Conservation (phyloP, 2,888 invertebrate genomes). For the Hydriomena furcata region DNA sequence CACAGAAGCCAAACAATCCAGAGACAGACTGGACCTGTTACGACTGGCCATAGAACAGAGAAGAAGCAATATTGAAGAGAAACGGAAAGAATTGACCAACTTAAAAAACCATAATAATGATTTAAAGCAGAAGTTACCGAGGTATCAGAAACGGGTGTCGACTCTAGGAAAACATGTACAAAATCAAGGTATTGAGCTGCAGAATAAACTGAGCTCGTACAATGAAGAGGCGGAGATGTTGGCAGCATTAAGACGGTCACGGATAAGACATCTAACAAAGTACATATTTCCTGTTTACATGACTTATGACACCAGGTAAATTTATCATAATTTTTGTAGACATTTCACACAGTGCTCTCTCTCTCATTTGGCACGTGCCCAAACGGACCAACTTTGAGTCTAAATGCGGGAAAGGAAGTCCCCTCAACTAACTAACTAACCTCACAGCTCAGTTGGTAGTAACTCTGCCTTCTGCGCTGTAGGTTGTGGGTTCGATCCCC, state of each 20-base stretch:
- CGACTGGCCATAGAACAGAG: slow-evolving; percentile 73
- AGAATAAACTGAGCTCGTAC: slow-evolving; percentile 56
- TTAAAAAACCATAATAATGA: slow-evolving; percentile 64
- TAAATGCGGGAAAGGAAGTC: no score
- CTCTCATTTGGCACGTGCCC: no score
- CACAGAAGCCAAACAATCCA: slow-evolving; percentile 69
- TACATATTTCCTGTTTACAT: slow-evolving; percentile 79
- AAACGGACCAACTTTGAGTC: no score
- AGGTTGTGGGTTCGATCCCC: no score
- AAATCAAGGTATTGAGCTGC: slow-evolving; percentile 58
- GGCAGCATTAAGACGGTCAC: slow-evolving; percentile 64
- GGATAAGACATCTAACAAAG: slow-evolving; percentile 71
- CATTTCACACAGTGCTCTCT: no score
- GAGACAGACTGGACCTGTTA: slow-evolving; percentile 69
- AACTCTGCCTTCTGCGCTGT: no score
- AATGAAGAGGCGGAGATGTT: slow-evolving; percentile 58
- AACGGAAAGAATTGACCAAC: slow-evolving; percentile 52
- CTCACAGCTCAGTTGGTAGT: no score
- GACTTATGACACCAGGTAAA: slow-evolving; percentile 70
- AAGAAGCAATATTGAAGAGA: slow-evolving; percentile 59
- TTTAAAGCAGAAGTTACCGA: slow-evolving; percentile 62
- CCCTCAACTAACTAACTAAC: no score
- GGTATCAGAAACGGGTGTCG: slow-evolving; percentile 72
- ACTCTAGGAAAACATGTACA: slow-evolving; percentile 64
- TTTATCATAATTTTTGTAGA: background rate